These are phyloP conservation scores for Bombus turneri DNA, from an alignment of 1,140 invertebrate species.

Conservation along the genomic window DNA sequence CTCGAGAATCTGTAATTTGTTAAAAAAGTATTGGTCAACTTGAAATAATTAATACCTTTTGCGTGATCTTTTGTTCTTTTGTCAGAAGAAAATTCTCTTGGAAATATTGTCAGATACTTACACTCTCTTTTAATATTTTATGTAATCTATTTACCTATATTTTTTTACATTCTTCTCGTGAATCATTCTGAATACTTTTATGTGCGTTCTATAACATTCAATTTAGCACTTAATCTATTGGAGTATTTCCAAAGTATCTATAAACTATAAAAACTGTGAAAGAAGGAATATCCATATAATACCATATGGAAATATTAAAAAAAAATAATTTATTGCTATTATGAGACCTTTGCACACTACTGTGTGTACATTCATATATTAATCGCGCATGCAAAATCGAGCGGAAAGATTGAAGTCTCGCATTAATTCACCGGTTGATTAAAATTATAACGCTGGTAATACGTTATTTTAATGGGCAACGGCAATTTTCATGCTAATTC, in stretches of 20 bases:
- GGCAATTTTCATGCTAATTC: constrained; percentile 61
- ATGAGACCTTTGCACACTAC: not conserved
- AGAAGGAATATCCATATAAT: too few relatives aligned
- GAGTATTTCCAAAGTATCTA: not conserved
- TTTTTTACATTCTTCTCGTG: too few relatives aligned
- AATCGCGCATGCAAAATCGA: not conserved
- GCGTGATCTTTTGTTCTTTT: too few relatives aligned
- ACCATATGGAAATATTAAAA: not conserved
- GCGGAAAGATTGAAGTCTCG: not conserved
- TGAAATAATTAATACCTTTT: too few relatives aligned
- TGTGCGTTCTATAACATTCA: not conserved
- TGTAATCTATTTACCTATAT: too few relatives aligned
- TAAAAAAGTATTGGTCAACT: too few relatives aligned
- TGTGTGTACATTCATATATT: not conserved
- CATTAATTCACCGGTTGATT: not conserved
- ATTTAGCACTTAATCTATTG: not conserved
- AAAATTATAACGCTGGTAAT: not conserved
- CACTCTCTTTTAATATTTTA: too few relatives aligned
- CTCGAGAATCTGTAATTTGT: too few relatives aligned
- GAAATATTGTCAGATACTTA: too few relatives aligned
- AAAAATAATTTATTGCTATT: not conserved
- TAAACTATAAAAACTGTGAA: too few relatives aligned
- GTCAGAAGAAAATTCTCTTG: too few relatives aligned
- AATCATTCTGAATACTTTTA: not conserved
- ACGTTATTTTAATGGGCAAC: not conserved